These are phyloP conservation scores for Pygoscelis antarcticus DNA, from an alignment of 2,113 vertebrate species.

Conservation along the genomic window DNA sequence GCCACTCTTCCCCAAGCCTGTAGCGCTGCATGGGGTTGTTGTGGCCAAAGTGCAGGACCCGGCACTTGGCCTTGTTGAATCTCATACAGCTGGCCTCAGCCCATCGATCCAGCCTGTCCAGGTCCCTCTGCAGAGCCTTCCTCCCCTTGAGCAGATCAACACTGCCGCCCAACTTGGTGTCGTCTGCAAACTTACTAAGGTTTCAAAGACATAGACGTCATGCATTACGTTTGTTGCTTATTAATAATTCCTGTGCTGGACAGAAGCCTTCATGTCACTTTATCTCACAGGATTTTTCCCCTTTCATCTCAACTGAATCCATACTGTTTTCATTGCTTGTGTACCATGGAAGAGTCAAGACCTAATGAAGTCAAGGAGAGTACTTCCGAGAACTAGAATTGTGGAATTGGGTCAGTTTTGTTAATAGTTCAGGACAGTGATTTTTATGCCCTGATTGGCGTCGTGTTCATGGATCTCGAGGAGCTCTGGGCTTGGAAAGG, in stretches of 20 bases:
- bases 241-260: neutral
- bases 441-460: neutral
- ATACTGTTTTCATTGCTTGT: neutral
- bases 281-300: neutral
- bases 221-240: neutral
- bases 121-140: no score
- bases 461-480: neutral
- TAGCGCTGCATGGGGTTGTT: no score
- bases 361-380: neutral
- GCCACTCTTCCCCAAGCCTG: no score
- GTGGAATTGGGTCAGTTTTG: neutral
- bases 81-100: no score
- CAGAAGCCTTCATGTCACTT: neutral
- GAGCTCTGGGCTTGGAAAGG: neutral
- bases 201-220: neutral
- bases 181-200: no score
- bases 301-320: neutral
- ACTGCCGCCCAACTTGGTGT: no score
- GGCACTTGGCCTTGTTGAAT: no score
- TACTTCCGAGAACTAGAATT: neutral
- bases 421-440: neutral
- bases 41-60: no score
- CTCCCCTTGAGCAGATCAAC: no score
- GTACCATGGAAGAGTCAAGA: neutral
- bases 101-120: no score